phyloP scores from a whole-genome alignment of 1,140 invertebrate genomes.

The Varroa destructor region DNA sequence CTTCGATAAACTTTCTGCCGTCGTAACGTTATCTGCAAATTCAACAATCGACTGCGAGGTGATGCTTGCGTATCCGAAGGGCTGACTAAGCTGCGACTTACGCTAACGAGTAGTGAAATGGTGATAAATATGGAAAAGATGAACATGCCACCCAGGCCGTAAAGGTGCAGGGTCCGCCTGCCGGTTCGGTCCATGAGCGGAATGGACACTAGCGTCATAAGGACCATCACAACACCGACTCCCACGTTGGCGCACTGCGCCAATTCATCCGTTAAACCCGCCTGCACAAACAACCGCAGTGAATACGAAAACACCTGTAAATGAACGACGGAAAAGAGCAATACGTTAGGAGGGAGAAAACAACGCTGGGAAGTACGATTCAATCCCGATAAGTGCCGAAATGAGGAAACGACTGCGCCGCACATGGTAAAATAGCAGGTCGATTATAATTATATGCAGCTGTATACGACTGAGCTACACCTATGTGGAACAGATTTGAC shows the following conservation, averaged over 20 bases:
- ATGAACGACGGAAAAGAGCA: too few species aligned
- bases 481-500: too few species aligned
- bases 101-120: constrained; percentile 85
- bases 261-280: constrained; percentile 60
- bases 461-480: too few species aligned
- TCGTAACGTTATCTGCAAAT: too few species aligned
- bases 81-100: constrained; percentile 40
- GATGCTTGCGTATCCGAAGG: too few species aligned
- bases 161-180: constrained; percentile 78
- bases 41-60: too few species aligned
- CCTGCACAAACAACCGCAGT: constrained; percentile 71
- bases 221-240: constrained; percentile 90
- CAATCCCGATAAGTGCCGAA: constrained; percentile 16
- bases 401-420: constrained; percentile 26
- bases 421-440: constrained; percentile 31
- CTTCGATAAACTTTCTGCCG: too few species aligned
- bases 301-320: constrained; percentile 91
- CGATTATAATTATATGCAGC: too few species aligned
- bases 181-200: constrained; percentile 91
- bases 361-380: neutral
- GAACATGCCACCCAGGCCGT: constrained; percentile 87
- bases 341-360: constrained; percentile 13
- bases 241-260: constrained; percentile 71
- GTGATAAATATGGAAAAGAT: constrained; percentile 94
- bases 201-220: constrained; percentile 87